Base-by-base conservation (phyloP, 2,797 vertebrate species). In the Todus mexicanus region DNA sequence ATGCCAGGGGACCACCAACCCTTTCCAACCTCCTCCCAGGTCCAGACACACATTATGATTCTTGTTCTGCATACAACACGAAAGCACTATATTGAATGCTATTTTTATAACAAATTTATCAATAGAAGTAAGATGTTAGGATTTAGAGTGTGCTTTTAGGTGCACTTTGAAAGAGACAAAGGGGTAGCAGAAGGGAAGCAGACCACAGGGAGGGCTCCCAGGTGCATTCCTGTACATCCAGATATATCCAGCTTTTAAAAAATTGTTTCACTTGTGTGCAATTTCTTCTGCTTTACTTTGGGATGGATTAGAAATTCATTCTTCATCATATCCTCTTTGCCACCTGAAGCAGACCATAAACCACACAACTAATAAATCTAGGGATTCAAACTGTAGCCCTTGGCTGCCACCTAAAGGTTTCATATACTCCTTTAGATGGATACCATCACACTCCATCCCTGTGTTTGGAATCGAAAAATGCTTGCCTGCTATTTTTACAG, bases 361-460 rank as follows among this genome's bases (percentile, higher is more conserved):
- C 82, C 69, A 93, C 60, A 81, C 38, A 91, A 69, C 82, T 89
- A 90, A 74, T 92, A 89, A 76, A 87, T 81, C 66, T 61, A 87
- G 37, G 86, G 79, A 95, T 96, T 96, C 84, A 94, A 97, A 97
- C 45, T 84, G 89, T 77, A 97, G 98, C 97, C 95, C 97, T 98
- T 97, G 97, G 89, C 97, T 97, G 98, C 97, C 98, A 98, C 96
- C 98, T 98, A 98, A 98, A 98, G 98, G 98, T 97, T 96, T 95
- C 42, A 65, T 87, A 12, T 64, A 79, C 76, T 86, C 37, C 90
- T 94, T 94, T 91, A 92, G 40, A 63, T 57, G 76, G 79, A 93
- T 68, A 61, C 19, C 29, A 48, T 42, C 43, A 64, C 33, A 47
- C 42, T 73, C 21, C 19, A 45, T 42, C 51, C 47, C 31, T 6